Conservation (phyloP, 2,888 invertebrate species). For the Dicranocentrus wangi region DNA sequence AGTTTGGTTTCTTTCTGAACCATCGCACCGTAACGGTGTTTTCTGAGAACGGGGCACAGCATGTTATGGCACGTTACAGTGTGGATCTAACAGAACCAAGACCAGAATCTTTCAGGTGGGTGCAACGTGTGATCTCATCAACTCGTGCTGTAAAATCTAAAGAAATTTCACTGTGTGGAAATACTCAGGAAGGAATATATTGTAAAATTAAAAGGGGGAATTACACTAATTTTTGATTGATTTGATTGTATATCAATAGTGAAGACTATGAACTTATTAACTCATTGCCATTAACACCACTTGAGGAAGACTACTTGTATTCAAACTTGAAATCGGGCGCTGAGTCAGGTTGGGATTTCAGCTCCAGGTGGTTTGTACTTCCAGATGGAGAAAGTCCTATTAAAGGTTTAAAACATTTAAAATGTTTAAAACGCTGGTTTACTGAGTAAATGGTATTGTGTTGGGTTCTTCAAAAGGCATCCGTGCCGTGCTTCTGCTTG, state of each 20-base stretch:
- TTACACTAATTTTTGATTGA: no score
- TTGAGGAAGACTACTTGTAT: slow-evolving; percentile 81
- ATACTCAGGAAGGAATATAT: no score
- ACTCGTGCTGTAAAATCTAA: no score
- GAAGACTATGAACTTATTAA: slow-evolving; percentile 87
- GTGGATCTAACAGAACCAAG: slow-evolving; percentile 86
- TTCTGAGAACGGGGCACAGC: slow-evolving; percentile 77
- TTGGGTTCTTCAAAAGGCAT: no score
- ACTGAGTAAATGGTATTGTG: no score
- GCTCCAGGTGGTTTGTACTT: slow-evolving; percentile 89
- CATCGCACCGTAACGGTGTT: slow-evolving; percentile 17
- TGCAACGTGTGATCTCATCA: no score
- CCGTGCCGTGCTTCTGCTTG: no score
- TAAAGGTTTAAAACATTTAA: slow-evolving; percentile 84
- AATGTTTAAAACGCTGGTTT: no score
- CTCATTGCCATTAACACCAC: slow-evolving; percentile 76
- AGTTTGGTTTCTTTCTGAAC: slow-evolving; percentile 75
- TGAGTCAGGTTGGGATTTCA: slow-evolving; percentile 97
- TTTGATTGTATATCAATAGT: slow-evolving; percentile 15
- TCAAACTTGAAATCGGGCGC: slow-evolving; percentile 91
- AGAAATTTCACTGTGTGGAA: no score
- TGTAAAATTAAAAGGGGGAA: no score
- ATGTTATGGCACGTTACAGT: slow-evolving; percentile 84
- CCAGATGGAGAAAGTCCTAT: slow-evolving; percentile 88
- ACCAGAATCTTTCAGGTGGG: slow-evolving; percentile 92